phyloP scores from a whole-genome alignment of 64 coral and sea anemone species.

The Actinia equina region DNA sequence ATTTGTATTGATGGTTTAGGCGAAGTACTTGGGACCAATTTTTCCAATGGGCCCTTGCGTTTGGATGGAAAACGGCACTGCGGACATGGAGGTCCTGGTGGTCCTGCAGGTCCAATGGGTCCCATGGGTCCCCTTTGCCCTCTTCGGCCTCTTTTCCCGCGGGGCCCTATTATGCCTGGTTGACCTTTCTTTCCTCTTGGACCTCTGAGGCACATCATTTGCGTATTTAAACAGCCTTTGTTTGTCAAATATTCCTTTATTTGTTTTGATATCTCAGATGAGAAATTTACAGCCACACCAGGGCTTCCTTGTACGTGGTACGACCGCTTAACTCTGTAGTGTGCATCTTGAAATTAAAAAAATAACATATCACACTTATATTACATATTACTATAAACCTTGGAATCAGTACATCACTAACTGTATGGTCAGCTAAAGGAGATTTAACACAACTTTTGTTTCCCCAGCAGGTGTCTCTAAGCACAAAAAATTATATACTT shows the following conservation, averaged over 20 bases:
- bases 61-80: constrained; percentile 1
- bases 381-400: no score
- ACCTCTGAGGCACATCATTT: constrained; percentile 35
- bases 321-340: neutral
- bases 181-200: constrained; percentile 36
- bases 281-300: neutral
- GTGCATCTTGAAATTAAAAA: neutral
- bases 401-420: no score
- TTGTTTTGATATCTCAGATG: neutral
- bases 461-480: no score
- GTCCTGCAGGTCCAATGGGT: neutral
- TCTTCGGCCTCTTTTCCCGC: constrained; percentile 10
- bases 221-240: constrained; percentile 24
- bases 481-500: no score
- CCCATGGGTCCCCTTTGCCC: constrained; percentile 9
- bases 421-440: no score
- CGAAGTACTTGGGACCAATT: no score
- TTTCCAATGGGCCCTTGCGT: no score
- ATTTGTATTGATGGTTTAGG: neutral
- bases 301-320: neutral
- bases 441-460: no score
- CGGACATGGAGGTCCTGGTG: constrained; percentile 3
- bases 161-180: constrained; percentile 26
- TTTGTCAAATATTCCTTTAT: constrained; percentile 1
- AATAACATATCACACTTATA: neutral